These are phyloP conservation scores for Sebastes itinus DNA, from an alignment of 2,797 vertebrate genomes.

Conservation along the genomic window DNA sequence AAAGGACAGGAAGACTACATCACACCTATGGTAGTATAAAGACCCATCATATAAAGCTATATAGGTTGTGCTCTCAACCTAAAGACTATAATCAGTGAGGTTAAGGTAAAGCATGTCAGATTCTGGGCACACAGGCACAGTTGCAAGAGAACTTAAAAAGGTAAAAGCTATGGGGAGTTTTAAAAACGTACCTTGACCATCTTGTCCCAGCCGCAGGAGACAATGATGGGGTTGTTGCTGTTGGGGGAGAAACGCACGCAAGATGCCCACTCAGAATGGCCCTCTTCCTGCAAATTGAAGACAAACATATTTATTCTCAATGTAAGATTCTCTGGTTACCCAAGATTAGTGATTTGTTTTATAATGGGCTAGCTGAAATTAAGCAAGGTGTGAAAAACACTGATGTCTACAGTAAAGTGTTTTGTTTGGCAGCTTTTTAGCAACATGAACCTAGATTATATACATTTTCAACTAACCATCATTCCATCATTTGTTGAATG, in stretches of 20 bases:
- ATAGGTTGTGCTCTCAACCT: conserved; percentile 46
- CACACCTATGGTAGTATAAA: not conserved
- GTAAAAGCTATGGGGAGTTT: not conserved
- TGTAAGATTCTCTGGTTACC: not conserved
- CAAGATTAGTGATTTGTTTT: too few species aligned
- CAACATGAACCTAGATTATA: not conserved
- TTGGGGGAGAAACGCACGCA: conserved; percentile 96
- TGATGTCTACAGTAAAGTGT: not conserved
- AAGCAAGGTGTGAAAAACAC: not conserved
- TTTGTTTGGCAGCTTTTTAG: not conserved
- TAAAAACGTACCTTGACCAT: conserved; percentile 89
- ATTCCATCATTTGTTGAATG: not conserved
- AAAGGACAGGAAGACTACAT: not conserved
- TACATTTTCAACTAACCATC: not conserved
- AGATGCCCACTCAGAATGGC: conserved; percentile 93
- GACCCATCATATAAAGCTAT: not conserved
- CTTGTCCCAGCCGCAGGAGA: conserved; percentile 97
- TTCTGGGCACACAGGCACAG: conserved; percentile 19
- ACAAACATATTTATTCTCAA: not conserved
- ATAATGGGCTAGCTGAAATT: not conserved
- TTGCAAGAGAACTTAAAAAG: not conserved
- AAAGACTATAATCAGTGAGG: conserved; percentile 51
- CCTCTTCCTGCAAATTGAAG: conserved; percentile 86
- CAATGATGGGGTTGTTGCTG: conserved; percentile 97
- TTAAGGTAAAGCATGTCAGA: conserved; percentile 53